Evolutionary conservation across 2,797 vertebrate genomes (phyloP).

Genomic region (Lacerta viridis): DNA sequence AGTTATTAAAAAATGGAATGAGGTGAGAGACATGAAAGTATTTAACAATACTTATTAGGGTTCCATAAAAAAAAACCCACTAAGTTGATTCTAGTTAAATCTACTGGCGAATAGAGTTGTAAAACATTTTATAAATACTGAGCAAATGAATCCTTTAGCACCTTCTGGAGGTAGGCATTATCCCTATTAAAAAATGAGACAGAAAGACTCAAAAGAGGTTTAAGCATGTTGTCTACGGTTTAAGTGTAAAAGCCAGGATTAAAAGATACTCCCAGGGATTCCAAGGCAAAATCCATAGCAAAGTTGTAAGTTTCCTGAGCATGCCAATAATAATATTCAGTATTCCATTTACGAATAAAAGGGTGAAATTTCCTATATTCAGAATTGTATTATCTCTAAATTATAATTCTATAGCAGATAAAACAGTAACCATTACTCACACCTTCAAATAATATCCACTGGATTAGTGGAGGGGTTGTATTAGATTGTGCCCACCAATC

Average conservation of each 20-base stretch:
- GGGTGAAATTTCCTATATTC: not conserved
- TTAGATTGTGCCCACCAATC: not conserved
- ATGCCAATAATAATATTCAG: not conserved
- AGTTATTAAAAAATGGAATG: not conserved
- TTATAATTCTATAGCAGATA: not conserved
- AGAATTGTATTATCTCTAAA: not conserved
- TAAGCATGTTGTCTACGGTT: constrained; percentile 58
- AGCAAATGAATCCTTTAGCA: constrained; percentile 8
- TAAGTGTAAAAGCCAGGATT: constrained; percentile 69
- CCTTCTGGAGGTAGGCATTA: constrained; percentile 32
- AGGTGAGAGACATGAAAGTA: not conserved
- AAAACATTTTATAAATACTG: not conserved
- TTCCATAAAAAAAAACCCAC: rapidly evolving
- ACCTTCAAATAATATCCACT: not conserved
- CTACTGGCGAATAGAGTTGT: constrained; percentile 22
- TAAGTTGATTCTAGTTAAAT: not conserved
- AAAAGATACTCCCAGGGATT: constrained; percentile 57
- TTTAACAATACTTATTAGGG: constrained; percentile 5
- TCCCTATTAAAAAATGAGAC: constrained; percentile 63
- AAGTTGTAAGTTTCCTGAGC: constrained; percentile 23
- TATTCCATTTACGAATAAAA: not conserved
- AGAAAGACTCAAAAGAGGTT: constrained; percentile 39
- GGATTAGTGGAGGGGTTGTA: not conserved
- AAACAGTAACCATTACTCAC: not conserved
- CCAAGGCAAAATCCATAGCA: constrained; percentile 12